Percentiles rank a stretch among this genome's conserved stretches.
phyloP scores from a whole-genome alignment of 2,888 invertebrate species.

The Cenopis cana region DNA sequence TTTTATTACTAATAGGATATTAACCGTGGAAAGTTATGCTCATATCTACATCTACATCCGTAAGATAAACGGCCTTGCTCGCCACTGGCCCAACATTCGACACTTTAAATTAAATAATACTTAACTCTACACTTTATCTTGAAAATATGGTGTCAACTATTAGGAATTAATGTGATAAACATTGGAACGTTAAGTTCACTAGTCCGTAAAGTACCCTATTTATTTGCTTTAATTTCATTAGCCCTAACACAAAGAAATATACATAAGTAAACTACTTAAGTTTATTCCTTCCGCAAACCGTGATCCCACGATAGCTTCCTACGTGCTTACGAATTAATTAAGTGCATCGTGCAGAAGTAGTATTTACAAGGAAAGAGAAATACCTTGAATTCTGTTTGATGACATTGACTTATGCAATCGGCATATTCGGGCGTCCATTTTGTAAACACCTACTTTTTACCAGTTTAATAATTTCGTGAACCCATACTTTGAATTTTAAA shows the following conservation, averaged over 20 bases:
- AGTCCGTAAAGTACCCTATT: not conserved
- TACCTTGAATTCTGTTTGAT: slow-evolving; percentile 32
- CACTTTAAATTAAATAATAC: too few relatives aligned
- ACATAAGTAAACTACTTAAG: not conserved
- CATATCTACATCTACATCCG: not conserved
- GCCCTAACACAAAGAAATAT: not conserved
- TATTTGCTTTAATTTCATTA: not conserved
- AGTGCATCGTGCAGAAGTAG: not conserved
- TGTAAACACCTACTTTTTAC: slow-evolving; percentile 31
- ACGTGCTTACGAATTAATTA: not conserved
- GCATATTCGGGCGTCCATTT: slow-evolving; percentile 37
- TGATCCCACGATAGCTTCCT: not conserved
- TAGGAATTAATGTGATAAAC: too few relatives aligned
- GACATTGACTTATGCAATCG: slow-evolving; percentile 42
- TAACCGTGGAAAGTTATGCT: slow-evolving; percentile 6
- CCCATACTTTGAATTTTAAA: not conserved
- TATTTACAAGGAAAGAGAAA: slow-evolving; percentile 12
- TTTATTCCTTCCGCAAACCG: not conserved
- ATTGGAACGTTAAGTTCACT: too few relatives aligned
- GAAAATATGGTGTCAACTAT: too few relatives aligned
- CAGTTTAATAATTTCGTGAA: slow-evolving; percentile 24
- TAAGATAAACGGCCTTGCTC: too few relatives aligned
- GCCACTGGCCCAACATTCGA: too few relatives aligned
- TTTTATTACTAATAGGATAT: too few relatives aligned
- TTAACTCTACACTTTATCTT: too few relatives aligned